A percentile compares a stretch with the other conserved stretches of the same genome.
Evolutionary conservation across 2,113 vertebrate genomes (phyloP).

Genomic region (Eidolon helvum): DNA sequence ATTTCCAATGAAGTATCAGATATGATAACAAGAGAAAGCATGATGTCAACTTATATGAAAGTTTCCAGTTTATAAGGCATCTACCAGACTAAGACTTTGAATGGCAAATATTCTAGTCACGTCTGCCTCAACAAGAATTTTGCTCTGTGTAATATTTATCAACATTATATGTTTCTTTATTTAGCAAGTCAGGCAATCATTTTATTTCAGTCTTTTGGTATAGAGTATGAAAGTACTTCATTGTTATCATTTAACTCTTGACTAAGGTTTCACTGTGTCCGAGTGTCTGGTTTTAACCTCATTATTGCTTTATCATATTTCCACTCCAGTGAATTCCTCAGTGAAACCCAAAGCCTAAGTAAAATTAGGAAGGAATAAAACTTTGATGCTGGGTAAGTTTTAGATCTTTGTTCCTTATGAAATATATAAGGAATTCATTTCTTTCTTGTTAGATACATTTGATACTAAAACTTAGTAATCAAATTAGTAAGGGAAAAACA

Average conservation of each 20-base stretch:
- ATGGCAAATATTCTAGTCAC: background rate
- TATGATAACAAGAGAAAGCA: background rate
- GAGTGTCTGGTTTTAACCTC: slow-evolving; percentile 23
- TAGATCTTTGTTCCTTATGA: slow-evolving; percentile 1
- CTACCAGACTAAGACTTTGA: background rate
- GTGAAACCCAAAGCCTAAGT: background rate
- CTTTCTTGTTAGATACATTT: background rate
- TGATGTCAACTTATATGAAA: background rate
- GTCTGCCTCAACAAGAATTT: background rate
- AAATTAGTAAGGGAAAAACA: background rate
- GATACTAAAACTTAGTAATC: background rate
- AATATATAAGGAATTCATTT: background rate
- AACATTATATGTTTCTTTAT: background rate
- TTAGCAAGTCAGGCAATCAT: background rate
- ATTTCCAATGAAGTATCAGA: background rate
- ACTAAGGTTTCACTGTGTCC: background rate
- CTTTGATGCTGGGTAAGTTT: background rate
- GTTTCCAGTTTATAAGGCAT: background rate
- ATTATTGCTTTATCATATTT: background rate
- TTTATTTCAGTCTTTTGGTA: slow-evolving; percentile 16
- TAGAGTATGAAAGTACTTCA: background rate
- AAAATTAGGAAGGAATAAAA: slow-evolving; percentile 10
- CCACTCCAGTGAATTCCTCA: background rate
- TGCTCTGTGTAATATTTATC: background rate
- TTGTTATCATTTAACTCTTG: slow-evolving; percentile 28